Evolutionary conservation across 2,797 vertebrate species (phyloP), one percentile per base, ranked within the genome.

Genomic region (Craterocephalus amniculus): DNA sequence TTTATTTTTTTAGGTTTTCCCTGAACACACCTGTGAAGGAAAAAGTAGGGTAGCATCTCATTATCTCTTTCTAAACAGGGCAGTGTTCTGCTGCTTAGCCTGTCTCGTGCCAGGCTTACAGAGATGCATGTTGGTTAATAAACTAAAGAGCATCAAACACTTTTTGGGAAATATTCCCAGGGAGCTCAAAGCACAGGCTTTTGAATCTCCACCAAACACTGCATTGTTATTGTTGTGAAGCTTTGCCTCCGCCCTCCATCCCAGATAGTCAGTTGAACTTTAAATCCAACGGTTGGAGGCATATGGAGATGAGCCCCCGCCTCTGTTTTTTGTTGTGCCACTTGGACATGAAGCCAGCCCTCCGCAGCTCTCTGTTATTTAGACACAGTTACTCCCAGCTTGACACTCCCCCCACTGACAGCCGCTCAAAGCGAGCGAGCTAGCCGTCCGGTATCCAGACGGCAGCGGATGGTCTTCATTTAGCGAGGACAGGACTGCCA

Each of bases 21-120:
- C 63, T 32, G 26, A 77, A 79, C 78, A 66, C 85, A 80, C 73
- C 78, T 89, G 74, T 80, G 72, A 74, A 86, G 63, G 58, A 71
- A 71, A 80, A 87, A 88, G 67, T 67, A 78, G 83, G 84, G 36
- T 80, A 82, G 78, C 70, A 72, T 84, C 80, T 88, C 86, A 80
- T 85, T 80, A 78, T 57, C 45, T n/a, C 56, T 66, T 32, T 58
- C 54, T 27, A 55, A 83, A 61, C 71, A 74, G 78, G 54, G 29
- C 57, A 24, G 4, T 29, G 13, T 70, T 61, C 14, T 26, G 1
- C 45, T 63, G 57, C 63, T 65, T 20, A 6, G 24, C 69, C 31
- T 36, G 38, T 67, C 32, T 58, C 38, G 45, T 32, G 52, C 20
- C 32, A 38, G 22, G 52, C 55, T 52, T 62, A 13, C 34, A 18